Conservation (phyloP, 2,113 vertebrate genomes). For the Scomber japonicus region DNA sequence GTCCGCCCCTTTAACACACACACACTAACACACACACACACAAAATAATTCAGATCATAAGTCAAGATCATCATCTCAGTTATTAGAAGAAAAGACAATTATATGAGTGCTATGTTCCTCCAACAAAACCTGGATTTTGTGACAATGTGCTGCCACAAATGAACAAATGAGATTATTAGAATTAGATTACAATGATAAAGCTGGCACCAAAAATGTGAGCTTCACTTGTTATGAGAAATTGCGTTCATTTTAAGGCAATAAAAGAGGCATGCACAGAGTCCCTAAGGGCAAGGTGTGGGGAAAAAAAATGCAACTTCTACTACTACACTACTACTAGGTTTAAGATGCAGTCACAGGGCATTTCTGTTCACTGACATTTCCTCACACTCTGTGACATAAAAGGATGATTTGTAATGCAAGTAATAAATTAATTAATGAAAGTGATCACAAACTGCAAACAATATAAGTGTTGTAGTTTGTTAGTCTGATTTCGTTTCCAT, state of each 20-base stretch:
- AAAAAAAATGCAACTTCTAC: background rate
- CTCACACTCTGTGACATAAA: too few species aligned
- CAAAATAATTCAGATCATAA: constrained; percentile 2
- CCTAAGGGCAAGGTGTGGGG: background rate
- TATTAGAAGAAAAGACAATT: background rate
- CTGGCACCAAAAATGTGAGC: background rate
- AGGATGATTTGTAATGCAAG: too few species aligned
- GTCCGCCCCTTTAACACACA: background rate
- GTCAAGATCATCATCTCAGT: background rate
- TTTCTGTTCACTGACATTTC: too few species aligned
- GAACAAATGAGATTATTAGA: constrained; percentile 21
- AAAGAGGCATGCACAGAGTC: background rate
- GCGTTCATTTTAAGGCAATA: background rate
- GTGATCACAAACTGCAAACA: too few species aligned
- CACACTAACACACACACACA: constrained; percentile 1
- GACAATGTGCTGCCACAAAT: background rate
- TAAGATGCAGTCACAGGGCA: too few species aligned
- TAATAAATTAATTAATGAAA: too few species aligned
- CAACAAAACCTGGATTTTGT: background rate
- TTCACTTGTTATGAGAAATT: background rate
- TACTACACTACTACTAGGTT: too few species aligned
- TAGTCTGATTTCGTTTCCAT: too few species aligned
- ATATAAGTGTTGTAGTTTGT: too few species aligned
- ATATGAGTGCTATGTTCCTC: background rate
- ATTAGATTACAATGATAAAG: background rate